These are phyloP conservation scores for Boloria euphrosyne DNA, from an alignment of 2,888 invertebrate species.

Conservation along the genomic window DNA sequence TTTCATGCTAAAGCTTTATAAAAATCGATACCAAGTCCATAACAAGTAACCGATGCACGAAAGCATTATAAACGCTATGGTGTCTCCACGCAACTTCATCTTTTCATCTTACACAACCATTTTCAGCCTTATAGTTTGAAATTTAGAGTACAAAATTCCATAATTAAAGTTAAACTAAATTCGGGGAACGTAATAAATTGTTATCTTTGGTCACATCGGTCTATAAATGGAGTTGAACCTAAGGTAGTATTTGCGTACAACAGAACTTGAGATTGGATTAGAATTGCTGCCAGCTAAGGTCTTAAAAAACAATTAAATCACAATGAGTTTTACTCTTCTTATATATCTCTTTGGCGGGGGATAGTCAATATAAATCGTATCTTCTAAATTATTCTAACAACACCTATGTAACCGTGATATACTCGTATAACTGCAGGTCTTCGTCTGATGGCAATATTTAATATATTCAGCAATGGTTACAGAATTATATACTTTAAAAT, in stretches of 20 bases:
- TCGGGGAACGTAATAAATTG: slow-evolving; percentile 28
- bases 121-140: background rate
- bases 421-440: too few relatives aligned
- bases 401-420: too few relatives aligned
- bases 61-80: slow-evolving; percentile 44
- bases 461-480: too few relatives aligned
- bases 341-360: too few relatives aligned
- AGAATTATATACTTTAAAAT: too few relatives aligned
- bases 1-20: slow-evolving; percentile 25
- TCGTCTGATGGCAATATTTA: too few relatives aligned
- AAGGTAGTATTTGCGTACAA: slow-evolving; percentile 32
- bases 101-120: slow-evolving; percentile 11
- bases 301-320: background rate
- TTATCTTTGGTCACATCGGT: slow-evolving; percentile 32
- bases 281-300: background rate
- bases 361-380: too few relatives aligned
- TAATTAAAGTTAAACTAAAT: background rate
- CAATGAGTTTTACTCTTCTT: too few relatives aligned
- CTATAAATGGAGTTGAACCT: slow-evolving; percentile 19
- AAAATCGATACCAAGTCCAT: slow-evolving; percentile 34
- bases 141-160: slow-evolving; percentile 16
- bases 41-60: slow-evolving; percentile 47
- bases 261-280: background rate
- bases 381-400: too few relatives aligned
- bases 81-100: slow-evolving; percentile 45